Evolutionary conservation across 1,140 invertebrate genomes (phyloP).

Genomic region (Coptotermes formosanus): DNA sequence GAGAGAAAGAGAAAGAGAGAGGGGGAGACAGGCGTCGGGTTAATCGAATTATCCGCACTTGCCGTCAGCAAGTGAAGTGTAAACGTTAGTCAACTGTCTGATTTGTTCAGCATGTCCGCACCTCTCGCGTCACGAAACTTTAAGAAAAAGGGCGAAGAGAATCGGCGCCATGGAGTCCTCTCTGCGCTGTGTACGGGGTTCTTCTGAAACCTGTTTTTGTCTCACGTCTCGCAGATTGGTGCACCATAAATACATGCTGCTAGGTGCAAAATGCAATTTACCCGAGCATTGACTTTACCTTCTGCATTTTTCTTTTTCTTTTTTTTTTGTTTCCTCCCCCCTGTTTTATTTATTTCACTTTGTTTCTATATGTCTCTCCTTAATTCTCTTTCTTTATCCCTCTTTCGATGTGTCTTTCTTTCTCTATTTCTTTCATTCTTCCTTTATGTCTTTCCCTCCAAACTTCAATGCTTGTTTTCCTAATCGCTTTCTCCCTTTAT

Average conservation of each 20-base stretch:
- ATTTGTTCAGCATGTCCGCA: not conserved
- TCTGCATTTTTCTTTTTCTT: too few relatives aligned
- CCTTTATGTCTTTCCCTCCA: too few relatives aligned
- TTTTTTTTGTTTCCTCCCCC: too few relatives aligned
- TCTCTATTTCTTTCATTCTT: too few relatives aligned
- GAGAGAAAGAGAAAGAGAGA: not conserved
- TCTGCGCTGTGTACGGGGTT: not conserved
- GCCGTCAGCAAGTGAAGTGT: not conserved
- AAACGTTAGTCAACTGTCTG: not conserved
- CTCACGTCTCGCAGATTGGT: not conserved
- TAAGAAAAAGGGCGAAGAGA: not conserved
- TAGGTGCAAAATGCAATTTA: not conserved
- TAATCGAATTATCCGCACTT: not conserved
- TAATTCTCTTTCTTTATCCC: too few relatives aligned
- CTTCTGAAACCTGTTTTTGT: not conserved
- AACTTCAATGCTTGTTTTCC: too few relatives aligned
- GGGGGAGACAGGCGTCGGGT: not conserved
- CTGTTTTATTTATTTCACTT: not conserved
- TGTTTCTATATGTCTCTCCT: too few relatives aligned
- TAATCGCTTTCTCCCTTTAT: too few relatives aligned
- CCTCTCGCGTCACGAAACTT: not conserved
- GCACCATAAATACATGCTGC: not conserved
- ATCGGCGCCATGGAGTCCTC: not conserved
- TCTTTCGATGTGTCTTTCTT: too few relatives aligned
- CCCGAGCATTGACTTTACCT: too few relatives aligned